Base-by-base conservation (phyloP, 30 jellyfish, hydroid and myxozoan species). In the Cassiopea andromeda region DNA sequence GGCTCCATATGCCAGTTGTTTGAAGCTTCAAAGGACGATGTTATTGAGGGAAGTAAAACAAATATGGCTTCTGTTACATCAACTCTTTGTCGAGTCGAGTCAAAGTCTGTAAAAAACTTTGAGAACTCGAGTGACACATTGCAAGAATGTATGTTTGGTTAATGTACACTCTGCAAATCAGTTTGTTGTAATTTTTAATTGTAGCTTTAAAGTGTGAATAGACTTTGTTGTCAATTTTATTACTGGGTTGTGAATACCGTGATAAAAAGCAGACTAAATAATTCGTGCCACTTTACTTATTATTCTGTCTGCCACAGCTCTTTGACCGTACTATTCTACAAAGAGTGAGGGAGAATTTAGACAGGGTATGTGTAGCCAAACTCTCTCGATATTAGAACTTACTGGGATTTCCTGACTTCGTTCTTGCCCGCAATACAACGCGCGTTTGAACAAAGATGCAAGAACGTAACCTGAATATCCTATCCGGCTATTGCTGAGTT, bases 1-100 rank as follows among this genome's bases (percentile, higher is more conserved):
- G 99, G 99, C 58, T 96, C 99, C 69, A 96, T 96, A 64, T 96
- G 99, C 88, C 88, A 61, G 75, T 85, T 90, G 79, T 83, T 90
- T 60, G 87, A 75, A 66, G 82, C 90, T 16, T 49, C 90, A 18
- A 69, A 15, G 45, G 90, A 77, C 76, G 92, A 77, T 46, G 69
- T 68, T 27, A 82, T 60, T 17, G 90, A 49, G 46, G 90, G 59
- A 64, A 75, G 87, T 68, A 87, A 87, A 78, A 67, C 81, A 57
- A 77, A 77, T 9, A 87, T 87, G 94, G 94, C 94, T 84, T 73
- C 89, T 49, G 78, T 87, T 17, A 46, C 94, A 1, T 69, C 85
- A 43, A 60, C 88, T 27, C 88, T 77, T 45, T 87, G 94, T 87
- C 94, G 94, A 59, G 88, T 87, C 60, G 94, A 87, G 59, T 67